Percentiles rank a stretch among this genome's conserved stretches.
Conservation (phyloP, 2,113 vertebrate species). For the Seriola dumerili region DNA sequence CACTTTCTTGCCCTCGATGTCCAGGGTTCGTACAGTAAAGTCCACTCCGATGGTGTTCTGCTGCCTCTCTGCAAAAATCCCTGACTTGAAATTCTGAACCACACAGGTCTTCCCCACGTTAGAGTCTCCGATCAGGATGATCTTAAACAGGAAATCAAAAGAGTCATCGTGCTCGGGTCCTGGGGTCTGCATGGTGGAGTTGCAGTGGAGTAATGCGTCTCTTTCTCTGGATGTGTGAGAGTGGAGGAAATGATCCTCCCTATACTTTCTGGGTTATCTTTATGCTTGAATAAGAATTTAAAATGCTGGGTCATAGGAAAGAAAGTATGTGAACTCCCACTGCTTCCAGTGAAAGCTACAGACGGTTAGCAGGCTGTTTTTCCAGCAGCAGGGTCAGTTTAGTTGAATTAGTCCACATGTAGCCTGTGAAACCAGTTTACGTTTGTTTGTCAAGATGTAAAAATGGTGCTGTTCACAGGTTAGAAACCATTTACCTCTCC, state of each 20-base stretch:
- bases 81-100: conserved; percentile 94
- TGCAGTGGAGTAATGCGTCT: not conserved
- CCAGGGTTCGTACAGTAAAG: conserved; percentile 92
- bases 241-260: conserved; percentile 8
- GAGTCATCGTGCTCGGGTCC: conserved; percentile 85
- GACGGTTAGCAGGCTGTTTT: not conserved
- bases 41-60: conserved; percentile 99
- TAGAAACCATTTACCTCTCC: not conserved
- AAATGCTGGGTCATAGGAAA: not conserved
- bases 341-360: not conserved
- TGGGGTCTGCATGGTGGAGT: conserved; percentile 85
- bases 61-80: conserved; percentile 88
- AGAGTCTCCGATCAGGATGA: conserved; percentile 96
- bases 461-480: not conserved
- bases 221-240: not conserved
- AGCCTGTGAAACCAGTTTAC: conserved; percentile 60
- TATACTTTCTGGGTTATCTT: not conserved
- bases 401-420: conserved; percentile 11
- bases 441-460: conserved; percentile 1
- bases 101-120: conserved; percentile 98
- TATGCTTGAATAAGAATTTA: not conserved
- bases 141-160: conserved; percentile 96
- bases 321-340: not conserved
- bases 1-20: conserved; percentile 92
- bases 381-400: conserved; percentile 14